Base-by-base conservation (phyloP, 2,888 invertebrate species). In the Gastracanthus pulcherrimus region DNA sequence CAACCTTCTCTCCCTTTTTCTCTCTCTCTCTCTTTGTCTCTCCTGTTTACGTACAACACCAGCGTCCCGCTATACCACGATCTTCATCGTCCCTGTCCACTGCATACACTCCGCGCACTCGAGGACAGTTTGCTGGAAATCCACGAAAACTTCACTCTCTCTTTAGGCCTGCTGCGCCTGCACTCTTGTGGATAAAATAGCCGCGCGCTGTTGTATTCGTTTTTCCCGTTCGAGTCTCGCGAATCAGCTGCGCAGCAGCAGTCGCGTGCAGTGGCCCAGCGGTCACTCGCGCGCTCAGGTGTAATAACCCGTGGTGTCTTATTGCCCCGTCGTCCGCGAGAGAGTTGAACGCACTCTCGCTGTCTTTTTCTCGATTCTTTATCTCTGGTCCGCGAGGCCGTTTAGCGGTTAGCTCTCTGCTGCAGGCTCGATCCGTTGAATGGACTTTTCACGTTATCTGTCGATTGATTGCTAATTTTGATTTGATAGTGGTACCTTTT, bases 331-430 rank as follows among this genome's bases (percentile, higher is more conserved):
- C 29, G 48, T 26, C 70, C 55, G 55, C 69, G 69, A n/a, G n/a
- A n/a, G n/a, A 34, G 76, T 76, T 76, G 76, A 76, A 76, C 76
- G 76, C 60, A 76, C 76, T 76, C 69, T 34, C 4, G 51, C 55
- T 69, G 34, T 36, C 66, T 51, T 41, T 45, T 58, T 76, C 55
- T 60, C 31, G 1, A 6, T 41, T 45, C 55, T 67, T 23, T 34
- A 31, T 45, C 55, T 66, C 16, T 31, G n/a, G n/a, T 29, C 2
- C 13, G 29, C 29, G 31, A 23, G 64, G 38, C 29, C 66, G 51
- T 51, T 55, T 45, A 29, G 29, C 60, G 38, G 72, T 48, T 62
- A 9, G 13, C 38, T n/a, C 31, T 60, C 23, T 11, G 55, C 26
- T 26, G 13, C 9, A 9, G 23, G 26, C 55, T 55, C n/a, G 55